Evolutionary conservation across 2,113 vertebrate genomes (phyloP).

Genomic region (Silurus glanis): DNA sequence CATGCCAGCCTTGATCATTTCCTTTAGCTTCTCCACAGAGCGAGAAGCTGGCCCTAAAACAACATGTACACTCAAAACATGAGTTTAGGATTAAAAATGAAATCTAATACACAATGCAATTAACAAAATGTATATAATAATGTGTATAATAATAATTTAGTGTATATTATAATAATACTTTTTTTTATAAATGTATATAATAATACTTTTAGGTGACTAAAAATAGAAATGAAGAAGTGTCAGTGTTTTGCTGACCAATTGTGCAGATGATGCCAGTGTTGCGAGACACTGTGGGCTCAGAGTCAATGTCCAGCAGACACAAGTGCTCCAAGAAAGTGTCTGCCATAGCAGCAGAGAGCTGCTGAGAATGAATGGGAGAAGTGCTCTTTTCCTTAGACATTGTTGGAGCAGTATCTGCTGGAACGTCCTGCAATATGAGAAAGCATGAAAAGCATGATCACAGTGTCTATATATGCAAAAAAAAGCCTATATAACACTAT

Average conservation of each 20-base stretch:
- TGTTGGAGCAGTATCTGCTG: constrained; percentile 59
- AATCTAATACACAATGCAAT: neutral
- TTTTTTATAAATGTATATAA: neutral
- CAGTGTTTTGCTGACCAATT: constrained; percentile 79
- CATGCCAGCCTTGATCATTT: constrained; percentile 99
- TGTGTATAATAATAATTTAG: neutral
- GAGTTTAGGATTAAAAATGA: neutral
- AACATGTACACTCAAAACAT: constrained; percentile 4
- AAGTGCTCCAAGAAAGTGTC: constrained; percentile 94
- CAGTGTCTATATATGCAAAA: neutral
- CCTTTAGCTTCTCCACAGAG: constrained; percentile 84
- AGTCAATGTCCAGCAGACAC: constrained; percentile 97
- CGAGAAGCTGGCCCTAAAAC: constrained; percentile 86
- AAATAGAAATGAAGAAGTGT: too few relatives aligned
- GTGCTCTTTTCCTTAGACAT: constrained; percentile 79
- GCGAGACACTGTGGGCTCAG: constrained; percentile 83
- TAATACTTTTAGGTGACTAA: neutral
- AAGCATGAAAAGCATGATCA: neutral
- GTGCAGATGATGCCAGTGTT: constrained; percentile 99
- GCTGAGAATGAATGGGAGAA: constrained; percentile 88
- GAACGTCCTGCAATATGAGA: constrained; percentile 50
- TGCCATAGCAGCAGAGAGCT: constrained; percentile 91
- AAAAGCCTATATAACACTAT: too few relatives aligned
- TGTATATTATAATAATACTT: neutral
- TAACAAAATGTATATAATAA: neutral